Percentiles rank a stretch among this genome's conserved stretches.
These are phyloP conservation scores for Odontamblyopus lacepedii DNA, from an alignment of 2,797 vertebrate species.

Conservation along the genomic window DNA sequence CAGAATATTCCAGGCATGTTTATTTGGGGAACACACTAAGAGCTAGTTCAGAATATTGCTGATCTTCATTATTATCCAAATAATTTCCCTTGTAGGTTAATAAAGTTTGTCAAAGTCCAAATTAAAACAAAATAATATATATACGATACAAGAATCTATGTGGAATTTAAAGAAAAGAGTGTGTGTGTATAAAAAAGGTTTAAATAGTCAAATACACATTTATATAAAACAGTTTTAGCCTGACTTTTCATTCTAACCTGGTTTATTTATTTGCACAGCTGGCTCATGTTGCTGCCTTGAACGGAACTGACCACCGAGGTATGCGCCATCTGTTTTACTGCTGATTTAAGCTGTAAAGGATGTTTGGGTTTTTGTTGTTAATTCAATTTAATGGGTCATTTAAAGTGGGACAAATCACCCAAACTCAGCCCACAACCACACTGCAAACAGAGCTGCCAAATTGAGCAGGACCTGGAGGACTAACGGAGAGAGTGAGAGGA, in stretches of 20 bases:
- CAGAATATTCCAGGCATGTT: no score
- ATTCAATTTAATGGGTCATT: neutral
- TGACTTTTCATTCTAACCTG: neutral
- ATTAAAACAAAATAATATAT: neutral
- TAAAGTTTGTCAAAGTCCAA: neutral
- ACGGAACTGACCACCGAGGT: conserved; percentile 87
- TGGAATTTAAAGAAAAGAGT: neutral
- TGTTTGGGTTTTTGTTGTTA: neutral
- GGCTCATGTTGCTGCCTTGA: conserved; percentile 86
- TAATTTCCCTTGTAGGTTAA: no score
- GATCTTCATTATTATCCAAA: no score
- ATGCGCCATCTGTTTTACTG: conserved; percentile 31
- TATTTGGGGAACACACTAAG: no score
- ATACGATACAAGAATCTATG: neutral
- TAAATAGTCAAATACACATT: neutral
- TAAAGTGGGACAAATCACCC: neutral
- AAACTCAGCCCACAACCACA: no score
- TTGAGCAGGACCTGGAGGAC: no score
- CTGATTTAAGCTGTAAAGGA: neutral
- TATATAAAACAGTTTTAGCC: neutral
- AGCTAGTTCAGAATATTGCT: no score
- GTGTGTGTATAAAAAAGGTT: neutral
- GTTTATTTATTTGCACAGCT: conserved; percentile 77
- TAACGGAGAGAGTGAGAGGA: no score
- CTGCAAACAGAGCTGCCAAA: no score